These are phyloP conservation scores for Notocelia uddmanniana DNA, from an alignment of 2,888 invertebrate genomes.

Conservation along the genomic window DNA sequence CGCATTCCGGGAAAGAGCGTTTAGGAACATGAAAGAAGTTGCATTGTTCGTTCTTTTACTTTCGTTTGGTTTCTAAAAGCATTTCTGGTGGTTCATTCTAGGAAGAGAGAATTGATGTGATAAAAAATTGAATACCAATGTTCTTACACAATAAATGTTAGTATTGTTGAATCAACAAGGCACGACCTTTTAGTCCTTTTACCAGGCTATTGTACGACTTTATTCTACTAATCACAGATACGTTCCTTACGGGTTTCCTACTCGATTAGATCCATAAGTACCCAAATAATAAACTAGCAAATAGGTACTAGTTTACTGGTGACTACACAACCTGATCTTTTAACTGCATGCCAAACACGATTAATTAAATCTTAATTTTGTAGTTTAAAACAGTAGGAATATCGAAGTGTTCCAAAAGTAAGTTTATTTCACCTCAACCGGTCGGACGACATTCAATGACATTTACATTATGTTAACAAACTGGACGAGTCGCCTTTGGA, in stretches of 20 bases:
- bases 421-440: slow-evolving; percentile 66
- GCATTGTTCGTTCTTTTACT: slow-evolving; percentile 39
- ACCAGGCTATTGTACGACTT: too few species aligned
- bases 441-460: slow-evolving; percentile 75
- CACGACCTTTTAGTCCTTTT: neutral
- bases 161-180: neutral
- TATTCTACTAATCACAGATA: neutral
- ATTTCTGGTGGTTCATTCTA: neutral
- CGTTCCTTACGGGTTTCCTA: neutral
- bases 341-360: neutral
- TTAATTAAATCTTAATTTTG: slow-evolving; percentile 54
- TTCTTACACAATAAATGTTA: neutral
- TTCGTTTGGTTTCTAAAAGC: slow-evolving; percentile 30
- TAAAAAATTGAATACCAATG: neutral
- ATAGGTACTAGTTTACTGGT: too few species aligned
- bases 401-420: slow-evolving; percentile 60
- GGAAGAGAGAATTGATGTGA: neutral
- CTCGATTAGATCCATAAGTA: neutral
- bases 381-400: slow-evolving; percentile 69
- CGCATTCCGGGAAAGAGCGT: slow-evolving; percentile 23
- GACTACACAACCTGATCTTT: neutral
- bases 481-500: slow-evolving; percentile 68
- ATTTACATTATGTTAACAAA: slow-evolving; percentile 79
- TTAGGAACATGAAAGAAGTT: slow-evolving; percentile 25
- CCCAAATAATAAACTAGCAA: neutral